Evolutionary conservation across 2,888 invertebrate species (phyloP).

Genomic region (Actias luna): DNA sequence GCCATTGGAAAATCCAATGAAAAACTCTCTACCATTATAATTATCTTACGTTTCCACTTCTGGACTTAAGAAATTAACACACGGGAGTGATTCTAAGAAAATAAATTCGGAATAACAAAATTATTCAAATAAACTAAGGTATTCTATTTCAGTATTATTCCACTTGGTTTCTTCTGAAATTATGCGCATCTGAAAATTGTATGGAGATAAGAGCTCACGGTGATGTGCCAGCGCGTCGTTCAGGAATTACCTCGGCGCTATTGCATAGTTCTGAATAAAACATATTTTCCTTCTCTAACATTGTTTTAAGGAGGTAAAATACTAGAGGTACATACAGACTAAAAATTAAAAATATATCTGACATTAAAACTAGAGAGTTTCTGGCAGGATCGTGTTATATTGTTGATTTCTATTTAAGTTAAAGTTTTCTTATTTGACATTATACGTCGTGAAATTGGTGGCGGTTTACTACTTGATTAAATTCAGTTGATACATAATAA

Average conservation of each 20-base stretch:
- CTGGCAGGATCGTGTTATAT: too few species aligned
- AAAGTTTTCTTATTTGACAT: too few species aligned
- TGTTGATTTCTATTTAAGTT: too few species aligned
- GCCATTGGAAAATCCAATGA: constrained; percentile 30
- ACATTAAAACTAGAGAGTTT: too few species aligned
- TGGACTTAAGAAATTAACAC: background rate
- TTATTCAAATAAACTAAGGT: constrained; percentile 12
- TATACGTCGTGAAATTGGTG: too few species aligned
- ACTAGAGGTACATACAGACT: too few species aligned
- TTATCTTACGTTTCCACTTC: background rate
- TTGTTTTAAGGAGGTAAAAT: background rate
- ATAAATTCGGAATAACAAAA: background rate
- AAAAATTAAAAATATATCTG: too few species aligned
- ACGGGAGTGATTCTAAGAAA: background rate
- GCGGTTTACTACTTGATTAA: too few species aligned
- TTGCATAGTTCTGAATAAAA: constrained; percentile 1
- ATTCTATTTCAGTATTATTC: constrained; percentile 2
- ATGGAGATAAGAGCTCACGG: constrained; percentile 3
- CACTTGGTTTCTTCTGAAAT: constrained; percentile 8
- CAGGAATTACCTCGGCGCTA: background rate
- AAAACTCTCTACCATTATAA: background rate
- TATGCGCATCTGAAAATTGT: constrained; percentile 13
- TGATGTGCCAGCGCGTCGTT: background rate
- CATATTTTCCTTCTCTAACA: background rate
- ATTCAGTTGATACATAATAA: too few species aligned